Evolutionary conservation across 2,113 vertebrate genomes (phyloP).

Genomic region (Cricetomys ansorgei): DNA sequence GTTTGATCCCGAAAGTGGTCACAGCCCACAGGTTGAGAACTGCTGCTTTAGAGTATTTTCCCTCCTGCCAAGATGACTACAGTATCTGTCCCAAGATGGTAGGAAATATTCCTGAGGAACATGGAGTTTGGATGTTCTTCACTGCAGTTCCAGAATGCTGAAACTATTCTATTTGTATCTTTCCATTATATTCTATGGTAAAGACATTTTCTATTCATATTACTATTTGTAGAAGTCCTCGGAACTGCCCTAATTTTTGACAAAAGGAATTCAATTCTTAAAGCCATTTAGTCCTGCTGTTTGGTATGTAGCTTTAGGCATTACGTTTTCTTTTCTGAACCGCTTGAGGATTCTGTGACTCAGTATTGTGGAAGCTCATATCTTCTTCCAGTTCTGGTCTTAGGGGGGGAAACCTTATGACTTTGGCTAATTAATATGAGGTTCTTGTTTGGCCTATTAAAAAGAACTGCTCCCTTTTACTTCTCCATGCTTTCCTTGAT

Average conservation of each 20-base stretch:
- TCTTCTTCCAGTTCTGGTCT: not conserved
- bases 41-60: too few species aligned
- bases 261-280: not conserved
- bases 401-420: not conserved
- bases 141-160: not conserved
- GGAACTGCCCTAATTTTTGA: constrained; percentile 46
- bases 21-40: too few species aligned
- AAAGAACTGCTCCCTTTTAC: not conserved
- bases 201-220: constrained; percentile 35
- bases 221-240: constrained; percentile 44
- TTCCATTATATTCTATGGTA: not conserved
- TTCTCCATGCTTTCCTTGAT: constrained; percentile 15
- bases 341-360: not conserved
- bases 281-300: not conserved
- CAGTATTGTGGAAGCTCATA: not conserved
- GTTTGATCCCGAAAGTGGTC: too few species aligned
- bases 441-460: constrained; percentile 21
- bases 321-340: not conserved
- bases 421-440: constrained; percentile 32
- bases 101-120: not conserved
- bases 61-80: not conserved
- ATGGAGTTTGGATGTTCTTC: not conserved
- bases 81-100: not conserved
- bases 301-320: not conserved
- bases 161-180: constrained; percentile 9